Evolutionary conservation across 2,797 vertebrate genomes (phyloP), one percentile per base, ranked within the genome.

Genomic region (Heteromormyrus szaboi): DNA sequence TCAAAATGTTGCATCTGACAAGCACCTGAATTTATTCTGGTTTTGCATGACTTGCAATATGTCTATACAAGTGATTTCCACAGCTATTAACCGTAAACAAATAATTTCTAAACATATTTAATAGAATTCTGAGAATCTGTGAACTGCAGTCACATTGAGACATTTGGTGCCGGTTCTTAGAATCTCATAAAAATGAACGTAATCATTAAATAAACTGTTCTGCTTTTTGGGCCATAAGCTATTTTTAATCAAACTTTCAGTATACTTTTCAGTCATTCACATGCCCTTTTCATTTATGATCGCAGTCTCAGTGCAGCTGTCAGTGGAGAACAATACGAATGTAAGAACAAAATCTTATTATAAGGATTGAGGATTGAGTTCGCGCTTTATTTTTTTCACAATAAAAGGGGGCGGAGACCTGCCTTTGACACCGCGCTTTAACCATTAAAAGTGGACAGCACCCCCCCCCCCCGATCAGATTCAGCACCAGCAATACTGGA

Each of bases 401-500:
- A 5, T 17, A 22, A 14, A 48, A n/a, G 50, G 50, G 14, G 83
- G 37, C 4, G 51, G 5, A 19, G 85, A 5, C 50, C 44, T 37
- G 50, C 6, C 33, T 29, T 19, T 86, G 8, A 88, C 59, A 51
- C 51, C 4, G 37, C 76, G 22, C n/a, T 41, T 44, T 56, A 25
- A 53, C 17, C 56, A 41, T 62, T 12, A 9, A 46, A 79, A 72
- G 50, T 22, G 87, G 87, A 51, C 84, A 65, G 88, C 51, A 88
- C 85, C 79, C 65, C 7, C 84, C 76, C 79, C 19, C 62, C 68
- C 85, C 87, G 59, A 90, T 89, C 89, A 90, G 88, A 59, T 92
- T 93, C 92, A 92, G 91, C 90, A 92, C 92, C 90, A 91, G 88
- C 14, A 19, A 54, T 11, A 4, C 19, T 89, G 92, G 91, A 93